These are phyloP conservation scores for Ormyrus rosae DNA, from an alignment of 2,888 invertebrate genomes.

Conservation along the genomic window DNA sequence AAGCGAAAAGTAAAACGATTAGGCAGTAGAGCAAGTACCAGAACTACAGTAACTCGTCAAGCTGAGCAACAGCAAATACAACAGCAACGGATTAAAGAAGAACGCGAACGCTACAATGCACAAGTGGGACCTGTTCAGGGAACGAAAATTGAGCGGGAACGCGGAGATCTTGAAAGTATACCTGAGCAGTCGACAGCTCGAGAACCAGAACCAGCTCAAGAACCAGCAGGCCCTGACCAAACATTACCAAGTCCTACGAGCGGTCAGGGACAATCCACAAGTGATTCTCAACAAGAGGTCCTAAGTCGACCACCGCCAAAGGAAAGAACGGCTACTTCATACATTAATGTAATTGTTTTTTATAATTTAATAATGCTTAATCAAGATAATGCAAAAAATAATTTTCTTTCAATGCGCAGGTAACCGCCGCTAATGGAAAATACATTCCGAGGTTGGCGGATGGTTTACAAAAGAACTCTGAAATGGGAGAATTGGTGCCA, in stretches of 20 bases:
- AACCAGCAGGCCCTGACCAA: slow-evolving; percentile 79
- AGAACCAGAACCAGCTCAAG: slow-evolving; percentile 78
- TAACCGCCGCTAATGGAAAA: slow-evolving; percentile 77
- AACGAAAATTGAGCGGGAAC: slow-evolving; percentile 71
- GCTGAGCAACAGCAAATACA: slow-evolving; percentile 22
- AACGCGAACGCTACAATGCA: slow-evolving; percentile 60
- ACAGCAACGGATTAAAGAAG: slow-evolving; percentile 56
- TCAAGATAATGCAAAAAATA: neutral
- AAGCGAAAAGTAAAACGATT: slow-evolving; percentile 67
- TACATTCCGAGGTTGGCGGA: slow-evolving; percentile 79
- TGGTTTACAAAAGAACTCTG: slow-evolving; percentile 76
- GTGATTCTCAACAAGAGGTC: slow-evolving; percentile 72
- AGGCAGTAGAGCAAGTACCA: slow-evolving; percentile 63
- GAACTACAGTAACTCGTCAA: slow-evolving; percentile 47
- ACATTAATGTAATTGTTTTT: slow-evolving; percentile 78
- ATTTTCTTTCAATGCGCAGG: slow-evolving; percentile 64
- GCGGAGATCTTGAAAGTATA: slow-evolving; percentile 70
- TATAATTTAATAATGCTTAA: no score
- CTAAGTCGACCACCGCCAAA: slow-evolving; percentile 77
- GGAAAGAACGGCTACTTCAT: slow-evolving; percentile 81
- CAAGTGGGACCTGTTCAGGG: slow-evolving; percentile 70
- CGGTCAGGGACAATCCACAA: slow-evolving; percentile 73
- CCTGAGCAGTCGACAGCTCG: slow-evolving; percentile 73
- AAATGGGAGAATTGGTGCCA: slow-evolving; percentile 79
- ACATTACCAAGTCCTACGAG: slow-evolving; percentile 74